Base-by-base conservation (phyloP, 2,888 invertebrate species). In the Chymomyza amoena region DNA sequence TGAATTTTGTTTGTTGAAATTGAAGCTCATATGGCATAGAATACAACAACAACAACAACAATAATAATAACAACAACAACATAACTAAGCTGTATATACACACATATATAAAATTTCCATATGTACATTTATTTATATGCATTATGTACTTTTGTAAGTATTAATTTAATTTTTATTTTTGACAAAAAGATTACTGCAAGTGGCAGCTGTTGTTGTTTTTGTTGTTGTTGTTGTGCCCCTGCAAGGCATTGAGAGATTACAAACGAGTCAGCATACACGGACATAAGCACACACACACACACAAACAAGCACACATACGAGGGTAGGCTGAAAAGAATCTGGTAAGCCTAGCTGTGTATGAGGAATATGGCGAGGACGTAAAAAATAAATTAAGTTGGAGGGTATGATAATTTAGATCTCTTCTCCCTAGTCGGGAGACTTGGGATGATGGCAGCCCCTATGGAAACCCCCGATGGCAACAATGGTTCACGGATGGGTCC, bases 181-280 rank as follows among this genome's bases (percentile, higher is more conserved):
- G 74, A 66, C 59, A 69, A 60, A 72, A 70, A 75, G 74, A 80
- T 80, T 77, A 80, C 77, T 78, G 78, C 78, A 78, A 70, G 60
- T 78, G 78, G 77, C 77, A 78, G 77, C 71, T 64, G 62, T 63
- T 57, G 32, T 28, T 64, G 9, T 28, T 25, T 25, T 25, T 10
- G 15, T 28, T 64, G 9, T 28, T 25, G 3, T 25, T 10, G 15
- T 54, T 16, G 20, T n/a, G 3, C n/a, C 9, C 16, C 54, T 54
- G 54, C n/a, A 16, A 54, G 54, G 54, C 54, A 54, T 25, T 60
- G 60, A 36, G n/a, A 36, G 60, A 28, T 60, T 32, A 60, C 60
- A 60, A 36, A 25, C 39, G 56, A 56, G 16, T 32, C 20, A 62
- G 51, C 51, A 39, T n/a, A 60, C 36, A 60, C 36, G 13, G 39